Percentiles rank a stretch among this genome's conserved stretches.
Evolutionary conservation across 2,797 vertebrate genomes (phyloP).

Genomic region (Staurois parvus): DNA sequence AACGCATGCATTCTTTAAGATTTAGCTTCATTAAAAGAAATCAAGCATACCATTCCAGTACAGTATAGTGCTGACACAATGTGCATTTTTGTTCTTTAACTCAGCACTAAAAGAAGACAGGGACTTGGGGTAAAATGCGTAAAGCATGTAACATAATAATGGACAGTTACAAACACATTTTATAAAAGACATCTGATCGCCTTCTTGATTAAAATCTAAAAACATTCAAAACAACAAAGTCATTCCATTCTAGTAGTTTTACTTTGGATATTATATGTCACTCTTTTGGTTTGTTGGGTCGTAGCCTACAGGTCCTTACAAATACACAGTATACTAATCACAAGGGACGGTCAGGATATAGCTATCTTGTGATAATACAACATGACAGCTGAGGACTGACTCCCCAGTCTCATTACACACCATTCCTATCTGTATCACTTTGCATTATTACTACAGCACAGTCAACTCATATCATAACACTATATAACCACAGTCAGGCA

Average conservation of each 20-base stretch:
- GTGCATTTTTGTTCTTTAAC: constrained; percentile 20
- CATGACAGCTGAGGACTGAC: constrained; percentile 8
- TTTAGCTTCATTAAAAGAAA: constrained; percentile 28
- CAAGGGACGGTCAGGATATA: neutral
- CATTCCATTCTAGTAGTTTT: neutral
- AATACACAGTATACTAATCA: constrained; percentile 2
- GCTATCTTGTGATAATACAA: neutral
- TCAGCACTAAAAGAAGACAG: constrained; percentile 28
- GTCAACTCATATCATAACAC: neutral
- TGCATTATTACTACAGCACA: neutral
- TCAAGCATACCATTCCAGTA: constrained; percentile 19
- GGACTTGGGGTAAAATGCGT: neutral
- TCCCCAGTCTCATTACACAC: neutral
- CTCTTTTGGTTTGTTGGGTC: constrained; percentile 11
- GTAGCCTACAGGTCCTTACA: constrained; percentile 21
- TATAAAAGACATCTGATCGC: constrained; percentile 17
- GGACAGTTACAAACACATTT: constrained; percentile 36
- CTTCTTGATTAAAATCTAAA: constrained; percentile 3
- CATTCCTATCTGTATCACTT: constrained; percentile 9
- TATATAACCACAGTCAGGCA: constrained; percentile 16
- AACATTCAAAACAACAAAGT: constrained; percentile 25
- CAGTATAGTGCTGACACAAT: constrained; percentile 58
- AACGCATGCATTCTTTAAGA: neutral
- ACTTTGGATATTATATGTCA: constrained; percentile 15
- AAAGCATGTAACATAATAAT: constrained; percentile 31